phyloP scores from a whole-genome alignment of 2,888 invertebrate genomes.

The Lamellibrachia satsuma region DNA sequence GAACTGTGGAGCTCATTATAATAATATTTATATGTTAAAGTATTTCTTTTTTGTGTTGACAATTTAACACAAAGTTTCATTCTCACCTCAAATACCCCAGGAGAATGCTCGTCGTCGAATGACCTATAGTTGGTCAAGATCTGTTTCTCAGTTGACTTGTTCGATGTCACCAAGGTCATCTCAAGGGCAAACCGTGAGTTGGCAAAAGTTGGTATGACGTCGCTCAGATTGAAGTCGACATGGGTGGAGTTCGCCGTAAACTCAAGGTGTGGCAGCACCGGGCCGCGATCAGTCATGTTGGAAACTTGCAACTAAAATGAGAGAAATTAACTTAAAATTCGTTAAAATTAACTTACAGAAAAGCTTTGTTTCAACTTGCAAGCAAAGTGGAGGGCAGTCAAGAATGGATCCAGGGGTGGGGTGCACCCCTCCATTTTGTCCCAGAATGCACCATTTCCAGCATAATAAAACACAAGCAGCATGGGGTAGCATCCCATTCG shows the following conservation, averaged over 20 bases:
- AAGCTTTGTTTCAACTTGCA: too few relatives aligned
- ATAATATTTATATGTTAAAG: too few relatives aligned
- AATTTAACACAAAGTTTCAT: too few relatives aligned
- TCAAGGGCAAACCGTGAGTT: constrained; percentile 73
- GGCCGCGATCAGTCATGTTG: constrained; percentile 68
- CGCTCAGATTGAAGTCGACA: constrained; percentile 72
- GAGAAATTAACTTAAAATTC: not conserved
- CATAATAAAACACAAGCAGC: too few relatives aligned
- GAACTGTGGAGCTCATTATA: too few relatives aligned
- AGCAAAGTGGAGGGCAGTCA: too few relatives aligned
- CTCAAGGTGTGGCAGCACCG: constrained; percentile 72
- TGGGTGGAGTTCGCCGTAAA: constrained; percentile 76
- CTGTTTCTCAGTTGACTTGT: constrained; percentile 36
- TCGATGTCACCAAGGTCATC: constrained; percentile 69
- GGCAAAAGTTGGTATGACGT: constrained; percentile 64
- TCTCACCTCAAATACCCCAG: constrained; percentile 76
- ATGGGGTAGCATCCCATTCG: too few relatives aligned
- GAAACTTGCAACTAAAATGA: constrained; percentile 70
- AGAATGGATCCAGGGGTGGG: too few relatives aligned
- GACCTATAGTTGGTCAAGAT: constrained; percentile 65
- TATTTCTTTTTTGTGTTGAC: too few relatives aligned
- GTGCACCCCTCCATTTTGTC: too few relatives aligned
- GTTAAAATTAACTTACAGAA: not conserved
- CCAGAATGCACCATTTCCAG: too few relatives aligned
- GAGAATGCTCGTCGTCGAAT: constrained; percentile 78